phyloP scores from a whole-genome alignment of 2,797 vertebrate species.

The Enteromius fasciolatus region DNA sequence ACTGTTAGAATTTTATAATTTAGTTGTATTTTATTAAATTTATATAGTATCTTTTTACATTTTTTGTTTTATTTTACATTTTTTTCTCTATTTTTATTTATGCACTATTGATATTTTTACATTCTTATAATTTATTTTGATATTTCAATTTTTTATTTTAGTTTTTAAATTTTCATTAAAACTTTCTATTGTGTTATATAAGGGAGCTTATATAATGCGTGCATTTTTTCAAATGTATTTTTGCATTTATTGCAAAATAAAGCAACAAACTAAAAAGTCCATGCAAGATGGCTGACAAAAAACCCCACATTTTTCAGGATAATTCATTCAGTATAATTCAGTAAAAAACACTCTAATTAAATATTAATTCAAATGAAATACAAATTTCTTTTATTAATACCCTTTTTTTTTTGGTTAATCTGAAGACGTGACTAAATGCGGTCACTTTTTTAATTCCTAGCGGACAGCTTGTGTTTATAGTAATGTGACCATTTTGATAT shows the following conservation, averaged over 20 bases:
- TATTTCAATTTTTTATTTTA: neutral
- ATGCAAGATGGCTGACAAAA: neutral
- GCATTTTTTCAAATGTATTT: neutral
- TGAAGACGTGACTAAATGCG: neutral
- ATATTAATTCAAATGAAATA: neutral
- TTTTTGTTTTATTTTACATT: neutral
- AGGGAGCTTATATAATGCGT: neutral
- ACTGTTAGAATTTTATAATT: too few species aligned
- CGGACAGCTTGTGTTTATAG: neutral
- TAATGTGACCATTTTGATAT: constrained; percentile 1
- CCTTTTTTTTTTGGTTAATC: neutral
- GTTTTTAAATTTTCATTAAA: too few species aligned
- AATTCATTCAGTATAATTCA: too few species aligned
- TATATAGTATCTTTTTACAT: too few species aligned
- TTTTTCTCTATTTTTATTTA: neutral
- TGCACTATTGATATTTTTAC: neutral
- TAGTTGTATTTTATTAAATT: too few species aligned
- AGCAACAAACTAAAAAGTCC: neutral
- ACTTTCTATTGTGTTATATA: neutral
- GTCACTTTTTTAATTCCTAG: neutral
- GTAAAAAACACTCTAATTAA: neutral
- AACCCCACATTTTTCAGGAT: neutral
- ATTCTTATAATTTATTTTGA: neutral
- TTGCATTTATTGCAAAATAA: too few species aligned
- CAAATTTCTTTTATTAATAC: too few species aligned